Conservation (phyloP, 2,888 invertebrate genomes). For the Lamellibrachia satsuma region DNA sequence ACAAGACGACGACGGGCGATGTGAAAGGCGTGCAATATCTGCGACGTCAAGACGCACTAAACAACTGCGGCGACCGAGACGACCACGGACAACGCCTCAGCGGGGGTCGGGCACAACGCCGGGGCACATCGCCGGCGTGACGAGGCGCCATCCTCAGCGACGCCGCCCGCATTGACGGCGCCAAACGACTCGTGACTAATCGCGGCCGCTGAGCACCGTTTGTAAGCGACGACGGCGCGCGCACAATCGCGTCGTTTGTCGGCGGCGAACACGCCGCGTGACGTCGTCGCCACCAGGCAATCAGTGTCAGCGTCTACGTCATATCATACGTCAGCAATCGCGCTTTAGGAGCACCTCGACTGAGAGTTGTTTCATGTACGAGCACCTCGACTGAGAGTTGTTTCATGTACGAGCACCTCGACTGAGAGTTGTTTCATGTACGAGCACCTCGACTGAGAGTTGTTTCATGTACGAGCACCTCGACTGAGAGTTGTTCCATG, state of each 20-base stretch:
- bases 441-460: no score
- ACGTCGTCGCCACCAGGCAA: not conserved
- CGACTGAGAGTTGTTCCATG: no score
- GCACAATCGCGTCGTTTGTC: slow-evolving; percentile 10
- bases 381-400: no score
- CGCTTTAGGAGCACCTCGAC: not conserved
- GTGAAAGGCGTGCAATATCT: not conserved
- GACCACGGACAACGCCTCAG: not conserved
- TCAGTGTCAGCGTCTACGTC: not conserved
- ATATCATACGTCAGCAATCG: not conserved
- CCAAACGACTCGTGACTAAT: slow-evolving; percentile 17
- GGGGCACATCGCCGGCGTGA: not conserved
- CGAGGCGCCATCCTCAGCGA: not conserved
- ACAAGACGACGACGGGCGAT: not conserved
- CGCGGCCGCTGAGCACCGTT: not conserved
- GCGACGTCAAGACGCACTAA: not conserved
- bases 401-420: no score
- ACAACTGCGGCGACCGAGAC: not conserved
- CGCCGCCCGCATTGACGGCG: not conserved
- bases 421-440: no score
- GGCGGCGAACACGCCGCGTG: not conserved
- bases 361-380: no score
- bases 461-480: no score
- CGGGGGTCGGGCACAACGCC: not conserved
- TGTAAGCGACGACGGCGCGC: not conserved